Conservation (phyloP, 1,140 invertebrate species). For the Steinernema khuongi region DNA sequence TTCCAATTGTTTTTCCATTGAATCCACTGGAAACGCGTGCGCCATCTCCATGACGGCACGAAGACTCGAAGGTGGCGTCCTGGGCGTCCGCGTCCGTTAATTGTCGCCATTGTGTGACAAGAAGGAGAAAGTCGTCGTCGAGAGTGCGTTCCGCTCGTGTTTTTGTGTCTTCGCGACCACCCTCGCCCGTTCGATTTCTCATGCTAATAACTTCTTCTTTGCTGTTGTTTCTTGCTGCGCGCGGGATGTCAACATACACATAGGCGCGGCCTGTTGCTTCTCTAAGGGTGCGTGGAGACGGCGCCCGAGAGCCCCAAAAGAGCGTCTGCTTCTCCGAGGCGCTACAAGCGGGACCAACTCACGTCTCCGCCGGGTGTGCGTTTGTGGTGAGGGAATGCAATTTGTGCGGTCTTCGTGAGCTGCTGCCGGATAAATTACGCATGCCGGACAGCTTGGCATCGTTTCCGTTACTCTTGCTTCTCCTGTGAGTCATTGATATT, state of each 20-base stretch:
- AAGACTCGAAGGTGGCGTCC: no score
- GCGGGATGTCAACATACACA: no score
- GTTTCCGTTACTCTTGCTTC: no score
- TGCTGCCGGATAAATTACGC: constrained; percentile 5
- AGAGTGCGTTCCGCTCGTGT: not conserved
- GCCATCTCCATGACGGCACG: not conserved
- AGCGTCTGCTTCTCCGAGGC: not conserved
- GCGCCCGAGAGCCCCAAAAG: not conserved
- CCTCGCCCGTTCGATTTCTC: constrained; percentile 6
- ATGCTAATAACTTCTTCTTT: constrained; percentile 11
- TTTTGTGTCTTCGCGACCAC: not conserved
- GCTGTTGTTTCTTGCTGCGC: not conserved
- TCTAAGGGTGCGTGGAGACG: no score
- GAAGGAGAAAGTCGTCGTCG: not conserved
- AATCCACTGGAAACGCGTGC: no score
- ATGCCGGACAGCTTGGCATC: no score
- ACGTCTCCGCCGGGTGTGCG: not conserved
- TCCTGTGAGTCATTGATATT: no score
- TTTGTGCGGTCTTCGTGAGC: constrained; percentile 6
- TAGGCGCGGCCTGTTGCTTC: no score
- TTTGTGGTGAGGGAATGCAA: constrained; percentile 1
- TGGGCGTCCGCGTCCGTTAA: not conserved
- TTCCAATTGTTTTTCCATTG: not conserved
- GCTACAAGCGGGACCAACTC: not conserved
- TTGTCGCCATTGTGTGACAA: not conserved